Conservation (phyloP, 2,888 invertebrate genomes). For the Phrixothrix hirtus region DNA sequence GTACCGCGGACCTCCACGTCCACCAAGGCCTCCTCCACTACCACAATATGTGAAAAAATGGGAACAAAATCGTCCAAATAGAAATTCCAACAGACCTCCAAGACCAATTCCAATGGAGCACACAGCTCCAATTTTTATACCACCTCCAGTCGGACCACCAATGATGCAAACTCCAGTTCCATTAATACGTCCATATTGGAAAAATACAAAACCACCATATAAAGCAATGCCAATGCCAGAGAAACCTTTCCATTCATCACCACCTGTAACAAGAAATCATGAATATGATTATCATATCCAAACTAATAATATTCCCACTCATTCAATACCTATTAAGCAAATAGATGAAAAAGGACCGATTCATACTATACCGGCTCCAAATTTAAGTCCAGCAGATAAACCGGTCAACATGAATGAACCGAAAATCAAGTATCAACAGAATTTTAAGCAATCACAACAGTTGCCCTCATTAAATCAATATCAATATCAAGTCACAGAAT, state of each 20-base stretch:
- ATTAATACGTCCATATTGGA: constrained; percentile 27
- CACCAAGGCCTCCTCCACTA: constrained; percentile 44
- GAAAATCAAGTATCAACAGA: constrained; percentile 29
- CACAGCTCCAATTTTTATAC: constrained; percentile 16
- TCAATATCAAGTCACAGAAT: constrained; percentile 62
- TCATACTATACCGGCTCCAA: constrained; percentile 85
- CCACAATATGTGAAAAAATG: constrained; percentile 48
- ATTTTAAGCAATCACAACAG: constrained; percentile 34
- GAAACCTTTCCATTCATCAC: constrained; percentile 31
- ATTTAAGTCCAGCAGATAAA: constrained; percentile 70
- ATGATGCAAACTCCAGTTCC: constrained; percentile 29
- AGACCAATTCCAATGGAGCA: constrained; percentile 37
- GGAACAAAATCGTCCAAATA: constrained; percentile 15
- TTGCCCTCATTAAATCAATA: constrained; percentile 31
- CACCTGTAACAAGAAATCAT: constrained; percentile 39
- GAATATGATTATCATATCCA: constrained; percentile 52
- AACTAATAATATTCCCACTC: constrained; percentile 50
- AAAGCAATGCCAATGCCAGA: constrained; percentile 15
- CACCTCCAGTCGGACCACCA: constrained; percentile 15
- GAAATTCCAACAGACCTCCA: constrained; percentile 27
- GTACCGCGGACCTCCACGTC: constrained; percentile 48
- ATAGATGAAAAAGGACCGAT: constrained; percentile 69
- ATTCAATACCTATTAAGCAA: constrained; percentile 51
- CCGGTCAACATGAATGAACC: constrained; percentile 58
- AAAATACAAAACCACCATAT: constrained; percentile 15